These are phyloP conservation scores for Pardosa pseudoannulata DNA, from an alignment of 2,888 invertebrate genomes.

Conservation along the genomic window DNA sequence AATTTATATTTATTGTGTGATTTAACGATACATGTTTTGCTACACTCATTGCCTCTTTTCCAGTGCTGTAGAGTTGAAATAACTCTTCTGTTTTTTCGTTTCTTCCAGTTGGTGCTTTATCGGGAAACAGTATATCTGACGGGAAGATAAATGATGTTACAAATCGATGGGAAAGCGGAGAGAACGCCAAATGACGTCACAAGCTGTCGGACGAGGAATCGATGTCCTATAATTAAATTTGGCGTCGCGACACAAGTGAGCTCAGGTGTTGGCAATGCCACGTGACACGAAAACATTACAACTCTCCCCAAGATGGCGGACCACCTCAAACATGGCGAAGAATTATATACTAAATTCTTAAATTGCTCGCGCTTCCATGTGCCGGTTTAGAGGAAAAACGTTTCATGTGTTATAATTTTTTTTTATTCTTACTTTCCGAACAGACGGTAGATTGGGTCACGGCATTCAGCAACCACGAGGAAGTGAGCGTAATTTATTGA, in stretches of 20 bases:
- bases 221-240: slow-evolving; percentile 62
- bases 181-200: slow-evolving; percentile 23
- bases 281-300: slow-evolving; percentile 9
- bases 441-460: slow-evolving; percentile 25
- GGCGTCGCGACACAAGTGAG: slow-evolving; percentile 9
- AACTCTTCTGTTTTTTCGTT: background rate
- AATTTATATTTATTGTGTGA: background rate
- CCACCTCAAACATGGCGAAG: slow-evolving; percentile 29
- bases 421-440: too few species aligned
- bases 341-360: background rate
- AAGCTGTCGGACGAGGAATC: slow-evolving; percentile 33
- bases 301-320: slow-evolving; percentile 50
- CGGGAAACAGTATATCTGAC: slow-evolving; percentile 13
- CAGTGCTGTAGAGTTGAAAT: background rate
- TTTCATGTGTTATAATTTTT: too few species aligned
- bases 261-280: slow-evolving; percentile 38
- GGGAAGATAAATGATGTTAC: background rate
- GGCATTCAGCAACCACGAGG: slow-evolving; percentile 21
- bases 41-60: background rate
- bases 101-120: slow-evolving; percentile 10
- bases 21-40: background rate
- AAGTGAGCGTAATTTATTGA: slow-evolving; percentile 50
- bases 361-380: too few species aligned
- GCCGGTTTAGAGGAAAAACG: too few species aligned
- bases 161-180: slow-evolving; percentile 11